phyloP scores from a whole-genome alignment of 2,888 invertebrate genomes.

The Bibio marci region DNA sequence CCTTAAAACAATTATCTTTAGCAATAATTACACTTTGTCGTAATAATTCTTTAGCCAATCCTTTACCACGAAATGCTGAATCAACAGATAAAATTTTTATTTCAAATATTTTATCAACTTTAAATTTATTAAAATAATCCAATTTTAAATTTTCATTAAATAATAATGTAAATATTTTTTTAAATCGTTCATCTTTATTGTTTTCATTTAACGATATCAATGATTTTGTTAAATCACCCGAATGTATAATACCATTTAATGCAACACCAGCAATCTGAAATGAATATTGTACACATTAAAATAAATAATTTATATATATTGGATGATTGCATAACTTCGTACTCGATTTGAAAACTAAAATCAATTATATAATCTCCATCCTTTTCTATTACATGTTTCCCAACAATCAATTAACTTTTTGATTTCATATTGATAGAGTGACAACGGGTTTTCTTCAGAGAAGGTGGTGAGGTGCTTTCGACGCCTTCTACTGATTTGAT shows the following conservation, averaged over 20 bases:
- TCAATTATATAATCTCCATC: not conserved
- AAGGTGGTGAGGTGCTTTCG: too few relatives aligned
- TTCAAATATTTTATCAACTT: slow-evolving; percentile 57
- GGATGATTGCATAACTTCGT: not conserved
- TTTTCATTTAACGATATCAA: slow-evolving; percentile 44
- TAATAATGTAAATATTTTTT: slow-evolving; percentile 60
- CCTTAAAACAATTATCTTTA: slow-evolving; percentile 48
- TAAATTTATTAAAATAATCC: slow-evolving; percentile 48
- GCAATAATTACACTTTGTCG: slow-evolving; percentile 48
- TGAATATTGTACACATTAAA: slow-evolving; percentile 25
- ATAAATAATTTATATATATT: slow-evolving; percentile 3
- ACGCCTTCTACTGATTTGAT: too few relatives aligned
- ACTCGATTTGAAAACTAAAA: not conserved
- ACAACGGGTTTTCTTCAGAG: too few relatives aligned
- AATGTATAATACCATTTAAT: slow-evolving; percentile 56
- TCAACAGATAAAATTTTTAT: slow-evolving; percentile 67
- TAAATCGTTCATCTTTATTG: slow-evolving; percentile 51
- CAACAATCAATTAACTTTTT: too few relatives aligned
- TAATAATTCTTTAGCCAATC: slow-evolving; percentile 56
- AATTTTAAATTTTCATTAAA: slow-evolving; percentile 50
- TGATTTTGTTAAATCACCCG: slow-evolving; percentile 52
- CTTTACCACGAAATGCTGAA: slow-evolving; percentile 44
- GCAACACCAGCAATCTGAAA: slow-evolving; percentile 68
- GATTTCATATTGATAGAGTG: too few relatives aligned
- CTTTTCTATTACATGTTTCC: too few relatives aligned